These are phyloP conservation scores for Eumacrocentrus americanus DNA, from an alignment of 2,888 invertebrate species.

Conservation along the genomic window DNA sequence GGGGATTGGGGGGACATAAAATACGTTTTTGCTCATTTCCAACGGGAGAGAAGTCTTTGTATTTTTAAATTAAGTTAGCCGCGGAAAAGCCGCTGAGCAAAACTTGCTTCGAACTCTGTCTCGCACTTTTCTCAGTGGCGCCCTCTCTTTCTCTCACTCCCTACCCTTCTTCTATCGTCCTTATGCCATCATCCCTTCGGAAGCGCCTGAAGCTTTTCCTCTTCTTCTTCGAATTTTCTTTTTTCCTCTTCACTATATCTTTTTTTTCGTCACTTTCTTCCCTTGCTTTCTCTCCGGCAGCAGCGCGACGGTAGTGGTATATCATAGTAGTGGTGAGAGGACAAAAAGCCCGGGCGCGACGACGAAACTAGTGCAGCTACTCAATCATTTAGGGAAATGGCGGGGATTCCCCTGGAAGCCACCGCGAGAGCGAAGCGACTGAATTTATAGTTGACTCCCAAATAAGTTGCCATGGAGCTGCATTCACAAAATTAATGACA, in stretches of 20 bases:
- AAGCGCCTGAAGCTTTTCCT: conserved; percentile 28
- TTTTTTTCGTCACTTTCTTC: conserved; percentile 22
- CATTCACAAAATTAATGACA: too few relatives aligned
- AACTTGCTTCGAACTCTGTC: conserved; percentile 27
- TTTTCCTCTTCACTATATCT: conserved; percentile 9
- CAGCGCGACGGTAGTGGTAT: not conserved
- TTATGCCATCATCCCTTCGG: conserved; percentile 24
- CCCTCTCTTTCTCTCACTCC: conserved; percentile 20
- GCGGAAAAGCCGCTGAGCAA: conserved; percentile 28
- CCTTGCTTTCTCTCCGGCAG: conserved; percentile 16
- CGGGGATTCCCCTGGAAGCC: conserved; percentile 24
- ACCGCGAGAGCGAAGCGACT: not conserved
- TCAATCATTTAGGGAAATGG: conserved; percentile 38
- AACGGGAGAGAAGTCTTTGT: conserved; percentile 44
- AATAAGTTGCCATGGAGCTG: too few relatives aligned
- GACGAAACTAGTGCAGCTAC: conserved; percentile 31
- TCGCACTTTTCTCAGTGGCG: conserved; percentile 2
- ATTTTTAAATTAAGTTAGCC: conserved; percentile 49
- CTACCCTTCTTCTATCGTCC: conserved; percentile 14
- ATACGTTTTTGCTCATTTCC: conserved; percentile 28
- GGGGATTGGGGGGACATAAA: conserved; percentile 15
- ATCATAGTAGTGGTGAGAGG: too few relatives aligned
- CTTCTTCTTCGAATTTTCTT: not conserved
- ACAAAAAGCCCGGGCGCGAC: conserved; percentile 22
- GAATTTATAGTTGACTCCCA: conserved; percentile 19